Base-by-base conservation (phyloP, 2,888 invertebrate species). In the Phaonia tiefii region DNA sequence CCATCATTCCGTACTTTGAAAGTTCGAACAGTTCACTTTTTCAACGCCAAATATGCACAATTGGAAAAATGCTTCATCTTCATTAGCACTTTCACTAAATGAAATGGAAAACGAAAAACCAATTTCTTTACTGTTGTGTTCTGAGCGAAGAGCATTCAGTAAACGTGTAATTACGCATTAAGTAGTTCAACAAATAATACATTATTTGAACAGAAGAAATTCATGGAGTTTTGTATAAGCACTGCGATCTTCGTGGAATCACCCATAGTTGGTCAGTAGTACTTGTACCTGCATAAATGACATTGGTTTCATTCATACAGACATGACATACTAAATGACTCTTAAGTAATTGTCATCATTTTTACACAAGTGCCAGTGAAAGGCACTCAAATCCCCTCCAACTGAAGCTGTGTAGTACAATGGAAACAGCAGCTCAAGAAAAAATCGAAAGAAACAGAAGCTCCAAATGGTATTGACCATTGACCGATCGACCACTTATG, bases 311-410 rank as follows among this genome's bases (percentile, higher is more conserved):
- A 31, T 31, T 8, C 31, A 31, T 31, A 31, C 4, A 37, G 31
- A 37, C 11, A 39, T 60, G 39, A 60, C 39, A 17, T 17, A 60
- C 39, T 42, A 42, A 37, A 8, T 37, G 37, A n/a, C 42, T 20
- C 63, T 63, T 54, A 63, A 63, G 63, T 63, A 54, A 69, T 22
- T 51, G 67, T 49, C 51, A 51, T 67, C 51, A 67, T 67, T 51
- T 67, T 31, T 22, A 39, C 8, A 37, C 37, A 31, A 20, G 49
- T 37, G 22, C n/a, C 67, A 67, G 67, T 67, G 67, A 67, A 67
- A 67, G 67, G 67, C 49, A 31, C 10, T 1, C 49, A 13, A 49
- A 22, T 25, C 25, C 7, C 7, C 13, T 22, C 5, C 3, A 54
- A 54, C 25, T 13, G 25, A 10, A 56, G 56, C n/a, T 58, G 60